Evolutionary conservation across 2,113 vertebrate species (phyloP).

Genomic region (Hippocampus guttulatus): DNA sequence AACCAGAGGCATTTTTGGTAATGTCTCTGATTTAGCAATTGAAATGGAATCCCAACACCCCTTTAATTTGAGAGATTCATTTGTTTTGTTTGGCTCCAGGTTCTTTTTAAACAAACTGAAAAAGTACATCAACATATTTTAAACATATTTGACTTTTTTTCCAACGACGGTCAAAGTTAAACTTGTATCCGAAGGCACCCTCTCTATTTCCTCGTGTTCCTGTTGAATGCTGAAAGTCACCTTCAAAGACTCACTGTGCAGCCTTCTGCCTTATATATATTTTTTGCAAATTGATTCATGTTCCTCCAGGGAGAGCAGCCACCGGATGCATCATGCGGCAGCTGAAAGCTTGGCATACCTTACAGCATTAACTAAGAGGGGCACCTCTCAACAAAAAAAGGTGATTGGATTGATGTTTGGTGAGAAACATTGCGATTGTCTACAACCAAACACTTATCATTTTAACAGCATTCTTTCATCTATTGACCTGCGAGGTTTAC

Average conservation of each 20-base stretch:
- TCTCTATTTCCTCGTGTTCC: background rate
- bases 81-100: too few relatives aligned
- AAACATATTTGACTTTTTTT: too few relatives aligned
- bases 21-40: too few relatives aligned
- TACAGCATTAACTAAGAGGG: background rate
- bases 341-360: background rate
- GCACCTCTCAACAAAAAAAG: background rate
- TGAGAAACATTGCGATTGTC: background rate
- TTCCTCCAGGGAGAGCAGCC: background rate
- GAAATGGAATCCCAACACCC: too few relatives aligned
- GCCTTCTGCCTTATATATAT: background rate
- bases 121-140: too few relatives aligned
- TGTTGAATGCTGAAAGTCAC: background rate
- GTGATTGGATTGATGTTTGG: background rate
- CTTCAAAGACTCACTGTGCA: background rate
- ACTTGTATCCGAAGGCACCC: background rate
- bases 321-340: background rate
- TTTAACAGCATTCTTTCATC: background rate
- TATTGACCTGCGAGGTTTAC: background rate
- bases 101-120: too few relatives aligned
- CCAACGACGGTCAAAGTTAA: background rate
- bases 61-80: too few relatives aligned
- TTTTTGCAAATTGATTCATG: background rate
- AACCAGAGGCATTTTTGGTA: too few relatives aligned
- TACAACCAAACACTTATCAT: background rate